These are phyloP conservation scores for Phoenicopterus ruber DNA, from an alignment of 2,113 vertebrate genomes.

Conservation along the genomic window DNA sequence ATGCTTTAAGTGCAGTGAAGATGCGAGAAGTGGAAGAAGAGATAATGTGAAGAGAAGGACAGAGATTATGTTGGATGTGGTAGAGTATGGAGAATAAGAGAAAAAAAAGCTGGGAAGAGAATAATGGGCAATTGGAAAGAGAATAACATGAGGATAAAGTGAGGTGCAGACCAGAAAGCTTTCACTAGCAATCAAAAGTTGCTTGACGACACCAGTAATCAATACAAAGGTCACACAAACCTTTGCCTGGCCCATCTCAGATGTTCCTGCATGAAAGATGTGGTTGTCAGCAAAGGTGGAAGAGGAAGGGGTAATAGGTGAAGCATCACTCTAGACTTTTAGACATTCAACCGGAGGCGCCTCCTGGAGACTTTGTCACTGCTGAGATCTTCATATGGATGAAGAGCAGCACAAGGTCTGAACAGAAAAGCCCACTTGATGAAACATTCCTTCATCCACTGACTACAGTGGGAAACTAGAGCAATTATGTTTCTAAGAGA, in stretches of 20 bases:
- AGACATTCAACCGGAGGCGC: neutral
- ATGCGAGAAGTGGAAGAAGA: neutral
- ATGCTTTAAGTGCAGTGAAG: neutral
- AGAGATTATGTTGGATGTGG: neutral
- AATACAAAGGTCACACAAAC: neutral
- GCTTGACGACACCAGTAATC: neutral
- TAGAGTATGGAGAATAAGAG: neutral
- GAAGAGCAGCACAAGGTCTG: neutral
- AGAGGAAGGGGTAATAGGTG: neutral
- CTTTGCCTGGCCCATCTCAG: neutral
- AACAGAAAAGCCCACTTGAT: neutral
- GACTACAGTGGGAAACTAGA: neutral
- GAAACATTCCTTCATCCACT: neutral
- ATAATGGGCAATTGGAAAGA: neutral
- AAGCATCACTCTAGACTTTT: neutral
- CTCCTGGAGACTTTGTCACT: neutral
- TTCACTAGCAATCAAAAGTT: neutral
- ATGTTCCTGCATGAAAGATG: neutral
- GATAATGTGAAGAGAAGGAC: neutral
- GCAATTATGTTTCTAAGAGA: neutral
- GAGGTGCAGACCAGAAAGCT: neutral
- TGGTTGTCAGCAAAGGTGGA: neutral
- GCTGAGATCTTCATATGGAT: neutral
- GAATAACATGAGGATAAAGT: neutral
- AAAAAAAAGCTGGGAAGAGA: neutral